Base-by-base conservation (phyloP, 2,797 vertebrate genomes). In the Ispidina picta region DNA sequence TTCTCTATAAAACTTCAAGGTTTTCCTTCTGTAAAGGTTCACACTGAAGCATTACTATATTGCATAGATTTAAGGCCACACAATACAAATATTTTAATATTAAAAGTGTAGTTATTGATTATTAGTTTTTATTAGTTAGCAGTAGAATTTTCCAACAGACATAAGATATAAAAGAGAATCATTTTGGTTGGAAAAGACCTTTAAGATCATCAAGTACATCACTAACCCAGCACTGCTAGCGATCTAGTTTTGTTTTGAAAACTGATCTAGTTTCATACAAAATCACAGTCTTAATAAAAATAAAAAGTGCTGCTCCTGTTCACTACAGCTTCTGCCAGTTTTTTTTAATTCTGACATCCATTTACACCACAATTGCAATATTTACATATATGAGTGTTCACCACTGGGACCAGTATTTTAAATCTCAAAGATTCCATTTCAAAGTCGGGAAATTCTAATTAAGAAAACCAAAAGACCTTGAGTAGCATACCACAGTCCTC, bases 391-490 rank as follows among this genome's bases (percentile, higher is more conserved):
- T 35, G 55, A 96, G 64, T 83, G 44, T 51, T 70, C 48, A 73
- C 59, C 81, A 82, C 59, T 76, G 86, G 70, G 82, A 80, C 60
- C 33, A 76, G 48, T 35, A 69, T 64, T 94, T 88, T 82, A 65
- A 79, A 84, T 79, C 75, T 83, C 70, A 81, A 88, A 89, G 66
- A 21, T 85, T 92, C 49, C 37, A 63, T 76, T 91, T 94, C 83
- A 62, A 96, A 96, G 29, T 29, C 79, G 44, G 33, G 31, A 94
- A 93, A 88, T 92, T 71, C 58, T 92, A 62, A 83, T 74, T 68
- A 86, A 43, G 21, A 81, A 80, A 83, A 83, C 64, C 88, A 76
- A 16, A 59, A 69, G 64, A 72, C 29, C 77, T 28, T 55, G n/a
- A 62, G 44, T 29, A 90, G 59, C 52, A 76, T 15, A 69, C 39